A percentile compares a stretch with the other conserved stretches of the same genome.
phyloP scores from a whole-genome alignment of 1,140 invertebrate genomes.

The Drosophila paulistorum region DNA sequence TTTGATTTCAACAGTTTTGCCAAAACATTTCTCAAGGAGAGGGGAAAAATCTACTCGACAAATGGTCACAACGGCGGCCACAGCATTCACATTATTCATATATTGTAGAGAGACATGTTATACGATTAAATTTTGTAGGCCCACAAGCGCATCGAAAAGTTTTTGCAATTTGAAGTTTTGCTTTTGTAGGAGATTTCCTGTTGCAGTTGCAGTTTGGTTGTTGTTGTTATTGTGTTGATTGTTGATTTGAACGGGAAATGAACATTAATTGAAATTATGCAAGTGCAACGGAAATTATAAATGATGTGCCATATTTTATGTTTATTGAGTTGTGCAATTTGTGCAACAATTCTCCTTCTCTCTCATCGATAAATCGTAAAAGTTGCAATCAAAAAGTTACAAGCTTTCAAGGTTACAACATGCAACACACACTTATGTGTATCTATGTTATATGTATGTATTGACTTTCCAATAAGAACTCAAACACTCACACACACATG shows the following conservation, averaged over 20 bases:
- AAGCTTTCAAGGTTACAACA: conserved; percentile 68
- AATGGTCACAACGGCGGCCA: too few species aligned
- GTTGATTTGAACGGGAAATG: conserved; percentile 64
- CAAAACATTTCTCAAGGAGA: too few species aligned
- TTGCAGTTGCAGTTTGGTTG: conserved; percentile 13
- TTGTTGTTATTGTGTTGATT: conserved; percentile 4
- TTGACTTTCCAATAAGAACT: conserved; percentile 78
- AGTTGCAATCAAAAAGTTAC: conserved; percentile 53
- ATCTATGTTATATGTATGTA: background rate
- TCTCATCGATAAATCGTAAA: conserved; percentile 8
- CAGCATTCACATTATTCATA: conserved; percentile 10
- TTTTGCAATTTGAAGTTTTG: conserved; percentile 20
- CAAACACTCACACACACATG: conserved; percentile 38
- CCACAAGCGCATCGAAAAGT: conserved; percentile 19
- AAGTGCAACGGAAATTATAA: conserved; percentile 74
- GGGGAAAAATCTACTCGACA: too few species aligned
- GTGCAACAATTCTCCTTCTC: conserved; percentile 5
- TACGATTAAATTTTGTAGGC: conserved; percentile 19
- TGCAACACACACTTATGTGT: background rate
- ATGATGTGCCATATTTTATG: conserved; percentile 76
- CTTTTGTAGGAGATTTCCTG: conserved; percentile 47
- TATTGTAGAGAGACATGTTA: background rate
- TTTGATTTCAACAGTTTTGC: too few species aligned
- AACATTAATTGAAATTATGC: conserved; percentile 74
- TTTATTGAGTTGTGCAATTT: conserved; percentile 31